Conservation (phyloP, 2,113 vertebrate genomes). For the Ia io region DNA sequence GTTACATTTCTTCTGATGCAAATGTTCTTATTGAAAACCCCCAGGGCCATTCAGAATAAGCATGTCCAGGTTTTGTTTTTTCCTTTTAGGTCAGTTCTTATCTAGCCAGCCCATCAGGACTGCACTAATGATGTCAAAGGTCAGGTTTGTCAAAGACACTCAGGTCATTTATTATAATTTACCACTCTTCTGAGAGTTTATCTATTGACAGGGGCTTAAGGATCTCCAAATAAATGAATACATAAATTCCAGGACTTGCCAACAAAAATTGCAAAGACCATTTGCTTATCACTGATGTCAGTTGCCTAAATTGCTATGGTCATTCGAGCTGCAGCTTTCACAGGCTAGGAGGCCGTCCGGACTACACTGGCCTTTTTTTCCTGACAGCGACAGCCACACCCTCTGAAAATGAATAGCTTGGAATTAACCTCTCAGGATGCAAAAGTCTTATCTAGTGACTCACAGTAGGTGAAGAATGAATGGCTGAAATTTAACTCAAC, state of each 20-base stretch:
- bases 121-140: constrained; percentile 79
- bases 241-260: constrained; percentile 37
- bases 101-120: constrained; percentile 65
- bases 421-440: not conserved
- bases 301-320: not conserved
- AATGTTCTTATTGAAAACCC: constrained; percentile 48
- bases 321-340: not conserved
- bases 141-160: constrained; percentile 75
- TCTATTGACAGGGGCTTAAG: constrained; percentile 75
- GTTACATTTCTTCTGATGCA: constrained; percentile 42
- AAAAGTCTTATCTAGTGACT: not conserved
- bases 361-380: not conserved
- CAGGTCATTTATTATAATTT: constrained; percentile 75
- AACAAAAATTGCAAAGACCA: not conserved
- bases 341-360: not conserved
- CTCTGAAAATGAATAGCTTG: not conserved
- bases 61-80: not conserved
- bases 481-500: not conserved
- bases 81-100: constrained; percentile 12
- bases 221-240: constrained; percentile 55
- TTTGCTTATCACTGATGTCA: constrained; percentile 37
- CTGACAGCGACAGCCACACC: no score
- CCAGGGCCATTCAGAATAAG: constrained; percentile 24
- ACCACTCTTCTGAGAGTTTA: constrained; percentile 76
- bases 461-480: not conserved